phyloP scores from a whole-genome alignment of 2,888 invertebrate species.

The Agonopterix alstromeriana region DNA sequence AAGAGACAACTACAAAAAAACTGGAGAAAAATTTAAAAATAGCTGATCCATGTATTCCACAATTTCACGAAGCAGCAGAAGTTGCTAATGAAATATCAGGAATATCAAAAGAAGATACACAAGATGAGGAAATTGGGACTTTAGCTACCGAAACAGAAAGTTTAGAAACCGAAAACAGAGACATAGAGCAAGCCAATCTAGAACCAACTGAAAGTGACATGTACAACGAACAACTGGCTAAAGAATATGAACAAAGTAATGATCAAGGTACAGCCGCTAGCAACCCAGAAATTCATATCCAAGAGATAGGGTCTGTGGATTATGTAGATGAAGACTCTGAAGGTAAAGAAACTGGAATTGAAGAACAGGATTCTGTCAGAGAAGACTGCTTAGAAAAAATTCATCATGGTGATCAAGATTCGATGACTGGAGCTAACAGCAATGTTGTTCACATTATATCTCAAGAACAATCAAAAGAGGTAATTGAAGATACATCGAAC shows the following conservation, averaged over 20 bases:
- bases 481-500: not conserved
- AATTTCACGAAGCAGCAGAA: too few species aligned
- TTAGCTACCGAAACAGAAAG: not conserved
- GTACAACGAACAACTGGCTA: too few species aligned
- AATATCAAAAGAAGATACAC: too few species aligned
- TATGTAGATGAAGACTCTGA: not conserved
- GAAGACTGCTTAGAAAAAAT: constrained; percentile 1
- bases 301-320: too few species aligned
- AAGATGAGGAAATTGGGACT: not conserved
- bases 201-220: not conserved
- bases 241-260: too few species aligned
- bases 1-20: not conserved
- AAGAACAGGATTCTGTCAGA: not conserved
- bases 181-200: not conserved
- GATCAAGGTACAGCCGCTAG: too few species aligned
- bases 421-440: constrained; percentile 2
- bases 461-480: not conserved
- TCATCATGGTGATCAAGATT: not conserved
- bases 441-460: not conserved
- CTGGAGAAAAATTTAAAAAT: too few species aligned
- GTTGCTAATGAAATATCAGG: too few species aligned
- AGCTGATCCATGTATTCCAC: too few species aligned
- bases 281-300: not conserved
- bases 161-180: not conserved
- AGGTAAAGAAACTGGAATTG: not conserved